These are phyloP conservation scores for honey bee (Apis mellifera) DNA, from an alignment of 1,140 invertebrate genomes.

Conservation along the genomic window DNA sequence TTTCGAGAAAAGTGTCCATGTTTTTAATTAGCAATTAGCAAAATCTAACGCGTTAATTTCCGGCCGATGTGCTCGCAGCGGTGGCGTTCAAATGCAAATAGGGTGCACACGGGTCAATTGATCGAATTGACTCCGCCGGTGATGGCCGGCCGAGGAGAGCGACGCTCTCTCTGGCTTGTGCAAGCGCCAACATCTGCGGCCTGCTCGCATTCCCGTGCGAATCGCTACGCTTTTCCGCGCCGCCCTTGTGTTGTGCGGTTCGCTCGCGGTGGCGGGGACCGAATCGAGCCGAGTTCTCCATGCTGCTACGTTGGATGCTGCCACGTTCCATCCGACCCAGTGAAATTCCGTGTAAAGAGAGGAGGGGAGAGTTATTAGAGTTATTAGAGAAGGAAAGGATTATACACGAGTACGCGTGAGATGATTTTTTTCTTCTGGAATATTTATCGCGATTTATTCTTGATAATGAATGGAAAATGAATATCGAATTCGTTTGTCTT, in stretches of 20 bases:
- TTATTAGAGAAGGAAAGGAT: too few relatives aligned
- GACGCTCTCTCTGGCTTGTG: slow-evolving; percentile 1
- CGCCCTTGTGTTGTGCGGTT: slow-evolving; percentile 9
- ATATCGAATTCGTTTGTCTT: too few relatives aligned
- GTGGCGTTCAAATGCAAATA: too few relatives aligned
- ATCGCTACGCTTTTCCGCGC: slow-evolving; percentile 16
- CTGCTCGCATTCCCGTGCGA: background rate
- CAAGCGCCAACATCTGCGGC: slow-evolving; percentile 11
- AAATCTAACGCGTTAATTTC: slow-evolving; percentile 80
- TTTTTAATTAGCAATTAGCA: slow-evolving; percentile 81
- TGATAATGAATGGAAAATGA: too few relatives aligned
- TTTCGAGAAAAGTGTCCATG: slow-evolving; percentile 27
- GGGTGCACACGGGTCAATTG: slow-evolving; percentile 74
- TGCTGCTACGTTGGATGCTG: slow-evolving; percentile 40
- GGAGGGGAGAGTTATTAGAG: too few relatives aligned
- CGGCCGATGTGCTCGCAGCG: slow-evolving; percentile 69
- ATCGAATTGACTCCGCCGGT: slow-evolving; percentile 77
- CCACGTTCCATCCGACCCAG: too few relatives aligned
- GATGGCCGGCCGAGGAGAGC: background rate
- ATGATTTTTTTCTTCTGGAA: too few relatives aligned
- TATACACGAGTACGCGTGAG: too few relatives aligned
- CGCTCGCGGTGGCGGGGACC: slow-evolving; percentile 43
- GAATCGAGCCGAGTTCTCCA: slow-evolving; percentile 65
- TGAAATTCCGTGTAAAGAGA: background rate
- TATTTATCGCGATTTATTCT: too few relatives aligned